Evolutionary conservation across 2,113 vertebrate species (phyloP).

Genomic region (Platycercus adscitus): DNA sequence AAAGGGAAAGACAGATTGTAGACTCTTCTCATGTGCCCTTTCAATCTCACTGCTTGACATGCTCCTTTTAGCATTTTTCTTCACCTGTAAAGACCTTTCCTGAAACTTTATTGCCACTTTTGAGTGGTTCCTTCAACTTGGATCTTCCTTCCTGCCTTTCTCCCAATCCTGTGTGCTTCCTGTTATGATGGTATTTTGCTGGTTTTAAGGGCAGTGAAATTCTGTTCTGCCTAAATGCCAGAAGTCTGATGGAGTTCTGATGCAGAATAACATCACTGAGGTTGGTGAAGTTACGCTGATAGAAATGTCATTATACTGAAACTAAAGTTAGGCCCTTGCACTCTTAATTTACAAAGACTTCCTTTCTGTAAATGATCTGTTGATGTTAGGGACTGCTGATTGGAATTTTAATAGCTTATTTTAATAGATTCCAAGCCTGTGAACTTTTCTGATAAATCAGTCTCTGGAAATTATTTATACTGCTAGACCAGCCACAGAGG

Average conservation of each 20-base stretch:
- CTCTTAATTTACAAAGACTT: background rate
- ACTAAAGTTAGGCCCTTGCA: background rate
- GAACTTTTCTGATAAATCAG: background rate
- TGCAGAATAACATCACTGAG: background rate
- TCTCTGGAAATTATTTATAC: background rate
- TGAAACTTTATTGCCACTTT: background rate
- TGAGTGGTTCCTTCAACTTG: background rate
- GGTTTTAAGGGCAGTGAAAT: background rate
- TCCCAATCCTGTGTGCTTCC: accelerated
- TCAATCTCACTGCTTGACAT: background rate
- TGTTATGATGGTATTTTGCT: background rate
- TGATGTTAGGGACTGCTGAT: background rate
- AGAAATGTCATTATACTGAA: background rate
- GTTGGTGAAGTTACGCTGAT: background rate
- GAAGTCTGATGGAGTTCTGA: background rate
- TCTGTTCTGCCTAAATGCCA: background rate
- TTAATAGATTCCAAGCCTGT: background rate
- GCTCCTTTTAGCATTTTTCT: background rate
- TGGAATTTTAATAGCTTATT: background rate
- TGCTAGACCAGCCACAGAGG: background rate
- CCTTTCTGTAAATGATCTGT: background rate
- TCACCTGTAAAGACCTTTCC: background rate
- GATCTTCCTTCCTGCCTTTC: background rate
- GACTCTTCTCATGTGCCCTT: background rate
- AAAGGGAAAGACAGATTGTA: background rate